These are phyloP conservation scores for Virgularia gustaviana DNA, from an alignment of 92 coral and sea anemone genomes.

Conservation along the genomic window DNA sequence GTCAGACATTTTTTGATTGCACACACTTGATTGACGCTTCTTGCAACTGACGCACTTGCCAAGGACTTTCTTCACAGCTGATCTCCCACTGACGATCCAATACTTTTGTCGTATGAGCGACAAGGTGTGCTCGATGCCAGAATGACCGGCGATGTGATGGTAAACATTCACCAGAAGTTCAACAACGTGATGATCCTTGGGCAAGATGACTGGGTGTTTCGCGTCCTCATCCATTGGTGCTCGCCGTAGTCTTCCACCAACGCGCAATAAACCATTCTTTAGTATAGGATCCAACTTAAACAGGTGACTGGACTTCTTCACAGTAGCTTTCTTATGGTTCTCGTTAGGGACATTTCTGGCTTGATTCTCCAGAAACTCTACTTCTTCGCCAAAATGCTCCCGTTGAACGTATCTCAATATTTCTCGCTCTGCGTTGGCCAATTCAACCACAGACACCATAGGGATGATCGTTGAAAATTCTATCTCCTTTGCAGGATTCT, in stretches of 20 bases:
- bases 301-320: constrained; percentile 40
- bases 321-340: not conserved
- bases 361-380: constrained; percentile 6
- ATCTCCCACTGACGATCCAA: constrained; percentile 49
- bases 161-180: constrained; percentile 39
- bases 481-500: constrained; percentile 19
- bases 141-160: constrained; percentile 50
- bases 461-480: not conserved
- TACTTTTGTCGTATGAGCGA: constrained; percentile 43
- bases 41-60: constrained; percentile 49
- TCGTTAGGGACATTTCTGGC: not conserved
- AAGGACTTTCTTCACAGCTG: constrained; percentile 29
- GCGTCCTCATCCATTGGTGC: constrained; percentile 20
- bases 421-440: constrained; percentile 44
- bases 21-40: constrained; percentile 47
- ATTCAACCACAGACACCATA: constrained; percentile 42
- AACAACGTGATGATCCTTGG: constrained; percentile 43
- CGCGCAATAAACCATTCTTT: constrained; percentile 42
- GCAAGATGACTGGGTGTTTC: constrained; percentile 47
- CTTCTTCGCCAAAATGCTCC: constrained; percentile 45
- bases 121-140: constrained; percentile 50
- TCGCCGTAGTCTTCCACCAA: constrained; percentile 45
- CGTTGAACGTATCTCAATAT: constrained; percentile 42
- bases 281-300: constrained; percentile 50
- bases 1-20: constrained; percentile 61